These are phyloP conservation scores for Trichoplax adhaerens DNA, from an alignment of 37 sponge, comb jelly and placozoan genomes.

Conservation along the genomic window DNA sequence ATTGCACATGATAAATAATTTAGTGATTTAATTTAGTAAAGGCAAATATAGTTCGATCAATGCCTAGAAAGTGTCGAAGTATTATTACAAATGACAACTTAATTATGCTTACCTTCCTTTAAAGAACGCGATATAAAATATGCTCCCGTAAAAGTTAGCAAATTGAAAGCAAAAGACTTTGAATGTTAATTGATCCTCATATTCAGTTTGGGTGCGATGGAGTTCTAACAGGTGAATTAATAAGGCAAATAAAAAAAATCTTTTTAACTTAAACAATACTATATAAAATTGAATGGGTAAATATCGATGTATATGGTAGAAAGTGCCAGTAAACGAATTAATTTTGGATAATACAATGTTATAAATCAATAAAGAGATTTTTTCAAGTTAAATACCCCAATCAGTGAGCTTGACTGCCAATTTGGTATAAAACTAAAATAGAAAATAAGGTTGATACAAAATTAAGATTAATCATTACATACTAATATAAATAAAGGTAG, in stretches of 20 bases:
- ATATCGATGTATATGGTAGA: too few species aligned
- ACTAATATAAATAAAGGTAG: not conserved
- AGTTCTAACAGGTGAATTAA: conserved; percentile 37
- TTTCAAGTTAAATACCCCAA: too few species aligned
- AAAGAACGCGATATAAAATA: conserved; percentile 90
- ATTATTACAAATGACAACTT: too few species aligned
- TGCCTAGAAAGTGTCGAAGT: too few species aligned
- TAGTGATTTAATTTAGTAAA: too few species aligned
- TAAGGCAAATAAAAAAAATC: too few species aligned
- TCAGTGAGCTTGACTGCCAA: conserved; percentile 28
- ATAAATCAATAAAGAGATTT: too few species aligned
- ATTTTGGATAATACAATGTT: too few species aligned
- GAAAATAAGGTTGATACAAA: not conserved
- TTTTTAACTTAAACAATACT: too few species aligned
- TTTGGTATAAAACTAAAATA: conserved; percentile 13
- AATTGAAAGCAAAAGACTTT: conserved; percentile 38
- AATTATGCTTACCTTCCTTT: conserved; percentile 22
- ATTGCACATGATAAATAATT: not conserved
- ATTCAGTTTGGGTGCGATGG: conserved; percentile 89
- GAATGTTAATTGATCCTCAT: conserved; percentile 82
- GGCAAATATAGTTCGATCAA: too few species aligned
- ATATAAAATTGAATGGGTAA: too few species aligned
- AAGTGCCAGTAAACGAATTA: too few species aligned
- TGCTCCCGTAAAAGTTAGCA: conserved; percentile 69
- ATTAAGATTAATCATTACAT: not conserved